These are phyloP conservation scores for Condylostylus longicornis DNA, from an alignment of 1,140 invertebrate genomes.

Conservation along the genomic window DNA sequence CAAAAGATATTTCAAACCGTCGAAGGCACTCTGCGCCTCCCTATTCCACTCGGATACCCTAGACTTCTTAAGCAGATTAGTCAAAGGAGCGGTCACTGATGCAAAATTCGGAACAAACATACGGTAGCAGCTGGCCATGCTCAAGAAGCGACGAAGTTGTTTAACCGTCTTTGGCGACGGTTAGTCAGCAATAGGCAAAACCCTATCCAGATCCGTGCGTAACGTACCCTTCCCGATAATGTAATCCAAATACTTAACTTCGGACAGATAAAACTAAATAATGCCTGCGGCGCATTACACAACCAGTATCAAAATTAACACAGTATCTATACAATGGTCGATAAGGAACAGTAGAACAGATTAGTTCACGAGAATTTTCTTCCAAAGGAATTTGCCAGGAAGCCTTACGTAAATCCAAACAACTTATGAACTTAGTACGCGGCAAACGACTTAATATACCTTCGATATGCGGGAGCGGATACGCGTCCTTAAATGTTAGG, in stretches of 20 bases:
- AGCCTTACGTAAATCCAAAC: slow-evolving; percentile 22
- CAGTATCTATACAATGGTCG: too few relatives aligned
- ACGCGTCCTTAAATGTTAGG: slow-evolving; percentile 22
- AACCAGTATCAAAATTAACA: too few relatives aligned
- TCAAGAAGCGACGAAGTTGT: too few relatives aligned
- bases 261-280: too few relatives aligned
- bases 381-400: slow-evolving; percentile 24
- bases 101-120: slow-evolving; percentile 22
- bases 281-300: too few relatives aligned
- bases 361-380: slow-evolving; percentile 19
- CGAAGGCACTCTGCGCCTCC: slow-evolving; percentile 20
- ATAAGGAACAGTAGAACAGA: slow-evolving; percentile 29
- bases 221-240: too few relatives aligned
- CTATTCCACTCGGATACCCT: slow-evolving; percentile 11
- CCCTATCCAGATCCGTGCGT: too few relatives aligned
- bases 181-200: too few relatives aligned
- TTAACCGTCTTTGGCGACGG: too few relatives aligned
- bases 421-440: slow-evolving; percentile 18
- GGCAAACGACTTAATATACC: slow-evolving; percentile 24
- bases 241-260: too few relatives aligned
- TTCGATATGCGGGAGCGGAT: slow-evolving; percentile 32
- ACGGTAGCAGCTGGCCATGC: slow-evolving; percentile 24
- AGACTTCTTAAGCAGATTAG: slow-evolving; percentile 7
- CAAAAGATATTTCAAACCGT: slow-evolving; percentile 15
- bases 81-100: slow-evolving; percentile 12